Conservation (phyloP, 2,888 invertebrate species). For the Maniola hyperantus region DNA sequence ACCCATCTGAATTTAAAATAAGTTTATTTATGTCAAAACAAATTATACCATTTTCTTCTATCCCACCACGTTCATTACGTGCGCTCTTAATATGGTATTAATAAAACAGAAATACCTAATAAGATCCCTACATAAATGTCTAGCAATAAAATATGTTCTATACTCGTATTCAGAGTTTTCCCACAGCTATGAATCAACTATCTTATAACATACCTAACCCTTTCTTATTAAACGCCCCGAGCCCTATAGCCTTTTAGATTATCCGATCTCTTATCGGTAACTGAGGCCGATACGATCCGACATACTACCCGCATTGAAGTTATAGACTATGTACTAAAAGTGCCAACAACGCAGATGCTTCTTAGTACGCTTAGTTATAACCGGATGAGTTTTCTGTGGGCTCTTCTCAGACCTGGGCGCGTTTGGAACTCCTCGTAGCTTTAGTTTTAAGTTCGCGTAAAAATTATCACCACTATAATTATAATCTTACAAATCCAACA, state of each 20-base stretch:
- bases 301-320: too few relatives aligned
- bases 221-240: conserved; percentile 20
- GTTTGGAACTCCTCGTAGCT: too few relatives aligned
- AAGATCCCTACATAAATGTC: neutral
- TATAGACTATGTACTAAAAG: too few relatives aligned
- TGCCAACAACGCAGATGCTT: too few relatives aligned
- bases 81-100: conserved; percentile 2
- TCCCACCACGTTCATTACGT: neutral
- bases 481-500: too few relatives aligned
- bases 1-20: neutral
- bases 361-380: too few relatives aligned
- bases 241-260: neutral
- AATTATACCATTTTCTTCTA: neutral
- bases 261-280: neutral
- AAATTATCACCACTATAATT: too few relatives aligned
- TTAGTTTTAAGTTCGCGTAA: too few relatives aligned
- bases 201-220: neutral
- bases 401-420: too few relatives aligned
- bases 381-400: too few relatives aligned
- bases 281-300: neutral
- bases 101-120: conserved; percentile 5
- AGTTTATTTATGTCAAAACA: neutral
- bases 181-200: conserved; percentile 21
- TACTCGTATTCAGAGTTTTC: conserved; percentile 13
- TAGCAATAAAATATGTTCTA: conserved; percentile 7